These are phyloP conservation scores for Machaerirhynchus nigripectus DNA, from an alignment of 2,113 vertebrate genomes.

Conservation along the genomic window DNA sequence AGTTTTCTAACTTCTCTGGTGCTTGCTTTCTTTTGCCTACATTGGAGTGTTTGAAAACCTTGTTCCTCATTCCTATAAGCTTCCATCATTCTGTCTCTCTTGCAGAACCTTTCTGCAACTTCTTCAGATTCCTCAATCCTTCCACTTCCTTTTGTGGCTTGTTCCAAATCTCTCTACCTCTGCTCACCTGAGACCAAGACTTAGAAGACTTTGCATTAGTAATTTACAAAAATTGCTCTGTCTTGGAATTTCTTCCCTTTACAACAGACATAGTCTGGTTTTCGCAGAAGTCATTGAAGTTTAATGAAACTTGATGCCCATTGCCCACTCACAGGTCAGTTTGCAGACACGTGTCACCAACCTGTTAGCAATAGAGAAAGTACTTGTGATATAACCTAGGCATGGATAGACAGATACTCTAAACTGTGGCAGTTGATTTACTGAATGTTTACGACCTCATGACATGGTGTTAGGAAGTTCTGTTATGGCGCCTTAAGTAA, in stretches of 20 bases:
- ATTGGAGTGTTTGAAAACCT: neutral
- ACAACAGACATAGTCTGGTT: neutral
- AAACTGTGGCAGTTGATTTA: neutral
- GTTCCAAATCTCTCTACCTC: neutral
- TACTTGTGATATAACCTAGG: neutral
- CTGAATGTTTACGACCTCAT: neutral
- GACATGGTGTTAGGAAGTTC: neutral
- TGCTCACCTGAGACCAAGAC: neutral
- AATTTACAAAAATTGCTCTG: neutral
- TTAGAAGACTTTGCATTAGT: neutral
- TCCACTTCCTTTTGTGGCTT: neutral
- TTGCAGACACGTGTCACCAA: neutral
- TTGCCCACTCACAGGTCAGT: neutral
- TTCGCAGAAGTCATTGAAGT: neutral
- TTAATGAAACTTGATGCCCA: neutral
- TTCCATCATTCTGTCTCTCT: neutral
- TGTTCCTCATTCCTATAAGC: neutral
- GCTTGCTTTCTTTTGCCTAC: neutral
- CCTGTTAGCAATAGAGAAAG: neutral
- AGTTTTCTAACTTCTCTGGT: neutral
- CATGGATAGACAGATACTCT: neutral
- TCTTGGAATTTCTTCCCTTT: neutral
- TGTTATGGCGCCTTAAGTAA: neutral
- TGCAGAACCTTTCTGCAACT: neutral
- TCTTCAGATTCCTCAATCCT: neutral